Base-by-base conservation (phyloP, 2,888 invertebrate species). In the Parnassius glacialis region DNA sequence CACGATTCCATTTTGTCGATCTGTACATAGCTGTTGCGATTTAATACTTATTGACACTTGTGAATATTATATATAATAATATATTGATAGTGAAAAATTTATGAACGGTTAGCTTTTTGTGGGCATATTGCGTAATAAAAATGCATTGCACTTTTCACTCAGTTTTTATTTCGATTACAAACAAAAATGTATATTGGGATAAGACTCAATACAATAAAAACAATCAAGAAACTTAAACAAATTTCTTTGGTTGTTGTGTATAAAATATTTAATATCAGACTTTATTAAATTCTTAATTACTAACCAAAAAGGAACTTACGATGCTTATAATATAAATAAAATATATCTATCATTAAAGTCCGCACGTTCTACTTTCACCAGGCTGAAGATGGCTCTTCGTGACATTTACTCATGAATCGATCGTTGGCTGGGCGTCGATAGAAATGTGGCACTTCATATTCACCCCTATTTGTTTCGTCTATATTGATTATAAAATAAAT, bases 21-120 rank as follows among this genome's bases (percentile, higher is more conserved):
- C 11, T 48, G 48, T 48, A 48, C 9, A 13, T 13, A 13, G 48
- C 13, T 48, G 48, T 13, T 48, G 48, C 48, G 10, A 13, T 12
- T 48, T 13, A 9, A 48, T 9, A 12, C 12, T 48, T 66, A 67
- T 11, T 42, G 25, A 5, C 47, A 52, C 41, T 48, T 61, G 61
- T 88, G 84, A 81, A 86, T 84, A 84, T 78, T 80, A 78, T 83
- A 62, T 16, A 64, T 65, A 20, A 64, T 58, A 58, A 55, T 61
- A 81, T 80, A 82, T 81, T 75, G 75, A 81, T 86, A 88, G 85
- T 74, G 79, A 83, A 78, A 74, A 87, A 80, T 86, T 87, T 89
- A 87, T 84, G 76, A 76, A 86, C 70, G 78, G 86, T 87, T 89
- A 87, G 90, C 90, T 89, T 91, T 85, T 89, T 88, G 88, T 88